Base-by-base conservation (phyloP, 2,797 vertebrate species). In the Amniataba percoides region DNA sequence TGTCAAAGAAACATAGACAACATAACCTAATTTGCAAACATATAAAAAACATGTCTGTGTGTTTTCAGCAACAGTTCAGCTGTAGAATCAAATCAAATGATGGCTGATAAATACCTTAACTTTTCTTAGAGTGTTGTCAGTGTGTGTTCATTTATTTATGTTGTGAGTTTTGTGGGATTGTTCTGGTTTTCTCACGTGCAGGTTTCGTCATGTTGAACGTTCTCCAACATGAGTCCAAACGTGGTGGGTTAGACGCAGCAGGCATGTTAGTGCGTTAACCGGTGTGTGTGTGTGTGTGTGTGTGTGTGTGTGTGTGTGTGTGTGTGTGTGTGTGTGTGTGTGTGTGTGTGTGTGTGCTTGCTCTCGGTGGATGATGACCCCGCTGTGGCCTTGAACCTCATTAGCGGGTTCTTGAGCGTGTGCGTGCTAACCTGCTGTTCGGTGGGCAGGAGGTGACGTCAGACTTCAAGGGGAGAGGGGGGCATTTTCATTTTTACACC, bases 361-460 rank as follows among this genome's bases (percentile, higher is more conserved):
- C 59, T 74, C 39, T 43, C 62, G 36, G 71, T 39, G 14, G 65
- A 65, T 81, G 65, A 65, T 81, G 82, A 87, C 86, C 80, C 88
- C 19, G 70, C 81, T 70, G 82, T 63, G 76, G 80, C 69, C 68
- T 65, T 15, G 68, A 74, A 63, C 64, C 81, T 88, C 80, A 85
- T 88, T 87, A 86, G 66, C 8, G 45, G 42, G 18, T 61, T 77
- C 43, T 61, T 66, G 43, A 15, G 62, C 15, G 8, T 43, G 46
- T 25, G 69, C 34, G 31, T 60, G 81, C 34, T 81, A 81, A 74
- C 78, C 76, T 68, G 86, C 83, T 80, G 82, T 77, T 88, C 52
- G 52, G 74, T 65, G 73, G 72, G 79, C 68, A 71, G 77, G 67
- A 31, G 70, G 27, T 81, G 85, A 92, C 72, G 67, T 88, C 84